A percentile compares a stretch with the other conserved stretches of the same genome.
These are phyloP conservation scores for Muscicapa adusta DNA, from an alignment of 2,113 vertebrate species.

Conservation along the genomic window DNA sequence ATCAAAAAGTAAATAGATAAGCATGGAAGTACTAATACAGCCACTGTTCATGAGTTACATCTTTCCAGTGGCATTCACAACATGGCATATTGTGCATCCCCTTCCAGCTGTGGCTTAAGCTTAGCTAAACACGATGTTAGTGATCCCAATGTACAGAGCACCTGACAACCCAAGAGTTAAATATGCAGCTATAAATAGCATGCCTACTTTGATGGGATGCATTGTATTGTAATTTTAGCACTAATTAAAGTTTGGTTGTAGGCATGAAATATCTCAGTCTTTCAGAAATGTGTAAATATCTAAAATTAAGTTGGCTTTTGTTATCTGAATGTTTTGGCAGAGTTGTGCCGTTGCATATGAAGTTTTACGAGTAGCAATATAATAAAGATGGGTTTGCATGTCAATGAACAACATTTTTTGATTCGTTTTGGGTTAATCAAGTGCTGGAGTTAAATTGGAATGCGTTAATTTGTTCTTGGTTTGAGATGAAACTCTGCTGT, in stretches of 20 bases:
- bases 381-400: slow-evolving; percentile 28
- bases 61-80: background rate
- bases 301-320: background rate
- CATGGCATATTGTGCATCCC: background rate
- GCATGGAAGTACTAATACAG: background rate
- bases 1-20: background rate
- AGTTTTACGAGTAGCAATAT: slow-evolving; percentile 42
- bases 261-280: slow-evolving; percentile 13
- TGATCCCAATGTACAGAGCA: background rate
- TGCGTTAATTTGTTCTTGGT: background rate
- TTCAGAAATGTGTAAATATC: slow-evolving; percentile 52
- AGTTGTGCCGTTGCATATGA: background rate
- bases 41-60: background rate
- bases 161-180: background rate
- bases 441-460: background rate
- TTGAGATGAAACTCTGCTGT: background rate
- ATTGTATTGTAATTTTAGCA: slow-evolving; percentile 16
- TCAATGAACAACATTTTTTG: slow-evolving; percentile 24
- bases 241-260: slow-evolving; percentile 47
- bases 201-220: background rate
- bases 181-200: background rate
- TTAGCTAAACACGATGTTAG: background rate
- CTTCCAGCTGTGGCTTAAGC: background rate
- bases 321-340: slow-evolving; percentile 30
- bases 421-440: slow-evolving; percentile 40